Evolutionary conservation across 2,797 vertebrate genomes (phyloP), one percentile per base, ranked within the genome.

Genomic region (Melanotaenia nigrans): DNA sequence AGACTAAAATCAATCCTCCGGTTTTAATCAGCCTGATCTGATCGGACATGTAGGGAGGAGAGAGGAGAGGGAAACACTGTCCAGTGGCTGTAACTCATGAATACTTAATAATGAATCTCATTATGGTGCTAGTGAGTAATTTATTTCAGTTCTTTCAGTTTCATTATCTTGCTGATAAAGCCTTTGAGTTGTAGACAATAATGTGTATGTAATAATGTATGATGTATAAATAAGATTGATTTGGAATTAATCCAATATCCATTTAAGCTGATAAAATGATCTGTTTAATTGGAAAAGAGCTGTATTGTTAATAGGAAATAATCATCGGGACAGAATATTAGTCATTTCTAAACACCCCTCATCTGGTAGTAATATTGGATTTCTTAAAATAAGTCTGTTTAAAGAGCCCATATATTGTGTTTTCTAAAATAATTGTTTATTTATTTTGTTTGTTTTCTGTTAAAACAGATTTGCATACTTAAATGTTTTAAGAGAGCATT

Each of bases 1-100:
- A 84, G 84, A 82, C 77, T 62, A 89, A 93, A 92, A 94, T 94
- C 92, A 93, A 93, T 94, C 82, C 53, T 60, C 68, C 40, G 28
- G 68, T 78, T 91, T 93, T 92, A 91, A 94, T 92, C 91, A 92
- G 89, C 65, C 72, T 36, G 61, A 77, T 83, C 87, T 68, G 59
- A 85, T 83, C 68, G 38, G 79, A 84, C 81, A 55, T 78, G 61
- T n/a, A 16, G 65, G 49, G 49, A 54, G 4, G n/a, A 4, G 24
- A 30, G 54, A 38, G 30, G 22, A 54, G 35, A 24, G 58, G 30
- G 13, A 18, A 72, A 57, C 67, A 32, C n/a, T 6, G 25, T 76
- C 73, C 71, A 63, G 51, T 62, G 68, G 54, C 73, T 61, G 54
- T 84, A 81, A 74, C 67, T 80, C 85, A 83, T 89, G 79, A 85